Base-by-base conservation (phyloP, 2,113 vertebrate genomes). In the Cyanocitta stelleri region DNA sequence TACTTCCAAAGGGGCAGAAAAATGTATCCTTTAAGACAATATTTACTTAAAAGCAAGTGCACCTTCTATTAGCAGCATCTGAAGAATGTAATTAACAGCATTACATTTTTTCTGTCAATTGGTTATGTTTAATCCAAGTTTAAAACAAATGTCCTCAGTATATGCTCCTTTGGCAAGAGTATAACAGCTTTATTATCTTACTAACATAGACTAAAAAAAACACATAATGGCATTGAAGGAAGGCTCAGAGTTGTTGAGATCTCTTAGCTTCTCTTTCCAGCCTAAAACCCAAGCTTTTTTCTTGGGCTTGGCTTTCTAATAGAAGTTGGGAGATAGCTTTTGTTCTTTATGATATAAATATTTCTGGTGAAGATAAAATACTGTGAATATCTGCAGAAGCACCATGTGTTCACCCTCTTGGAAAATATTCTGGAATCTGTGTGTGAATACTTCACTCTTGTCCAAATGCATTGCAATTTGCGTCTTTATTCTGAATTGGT, bases 71-170 rank as follows among this genome's bases (percentile, higher is more conserved):
- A 96, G 35, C 26, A 96, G 33, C 23, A 93, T 79, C 55, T 92
- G 93, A 89, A 91, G 14, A 90, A 76, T 87, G n/a, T 10, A 87
- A 76, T 94, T 94, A 96, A 74, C 7, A 58, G 23, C 24, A 76
- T 29, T 85, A 78, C n/a, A 67, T 41, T 81, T 39, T 61, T 68
- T 86, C 8, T 88, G 66, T 43, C 71, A 63, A 67, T 82, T 59
- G 46, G 79, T 87, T 95, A 27, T 15, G 24, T 87, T 93, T 92
- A 77, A 77, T 43, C 87, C 94, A 95, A 37, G 11, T 32, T 91
- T 76, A 91, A 97, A 97, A 73, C 59, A 96, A 96, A 92, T 22
- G 3, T 41, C 17, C 76, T 93, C 46, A 84, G 26, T 82, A 49
- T 56, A 93, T 52, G 18, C 8, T 93, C 27, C 32, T 89, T 92